Evolutionary conservation across 2,797 vertebrate genomes (phyloP), one percentile per base, ranked within the genome.

Genomic region (Microctenopoma stevenorrisi): DNA sequence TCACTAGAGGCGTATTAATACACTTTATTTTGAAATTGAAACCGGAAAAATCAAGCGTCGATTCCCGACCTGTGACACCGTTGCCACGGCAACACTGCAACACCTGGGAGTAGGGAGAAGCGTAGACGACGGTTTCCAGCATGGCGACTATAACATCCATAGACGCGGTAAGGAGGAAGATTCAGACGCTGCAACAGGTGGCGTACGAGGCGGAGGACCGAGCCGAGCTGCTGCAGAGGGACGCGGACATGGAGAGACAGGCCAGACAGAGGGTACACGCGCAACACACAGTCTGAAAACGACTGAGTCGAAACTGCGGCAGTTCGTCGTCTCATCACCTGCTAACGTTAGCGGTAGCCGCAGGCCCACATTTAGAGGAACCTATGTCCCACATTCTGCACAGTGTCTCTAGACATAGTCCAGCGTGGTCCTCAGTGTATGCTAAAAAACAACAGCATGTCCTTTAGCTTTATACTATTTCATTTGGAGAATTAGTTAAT

Each of bases 101-200:
- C 72, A 55, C 55, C 52, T 2, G 12, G 5, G 47, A 43, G 14
- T 5, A 43, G 15, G 14, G 5, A 15, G 28, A 53, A 48, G 38
- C 48, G 4, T 3, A n/a, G 51, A 6, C 0, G 37, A 47, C 6
- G n/a, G 30, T 0, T 13, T 7, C 0, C 11, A 60, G 10, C 16
- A 95, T 96, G 95, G 92, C 94, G 46, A 75, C 94, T 57, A 66
- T 78, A 35, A 88, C 79, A 5, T 95, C 95, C 7, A 86, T 97
- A 54, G 95, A 95, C 6, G 82, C 95, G 1, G 94, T 97, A 66
- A 94, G 94, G 44, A 94, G 92, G 79, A 97, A 96, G 77, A 96
- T 97, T 56, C 94, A 95, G 81, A 91, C 65, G 0, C 89, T 96
- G 80, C 96, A 97, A 81, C 94, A 94, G 64, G 92, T 88, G 68